Conservation (phyloP, 2,113 vertebrate genomes). For the Perca flavescens region DNA sequence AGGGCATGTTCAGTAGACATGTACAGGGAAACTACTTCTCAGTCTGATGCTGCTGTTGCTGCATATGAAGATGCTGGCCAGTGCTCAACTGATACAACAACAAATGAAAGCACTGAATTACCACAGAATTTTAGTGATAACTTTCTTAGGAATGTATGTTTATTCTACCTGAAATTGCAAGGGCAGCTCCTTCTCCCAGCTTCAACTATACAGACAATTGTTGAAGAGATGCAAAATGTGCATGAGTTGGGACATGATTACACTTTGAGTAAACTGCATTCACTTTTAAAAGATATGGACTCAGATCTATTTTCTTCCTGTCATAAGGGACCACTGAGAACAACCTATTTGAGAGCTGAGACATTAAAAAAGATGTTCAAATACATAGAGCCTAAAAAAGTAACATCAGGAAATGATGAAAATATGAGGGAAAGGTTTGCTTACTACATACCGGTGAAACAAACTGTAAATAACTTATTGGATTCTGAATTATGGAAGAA, state of each 20-base stretch:
- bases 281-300: too few relatives aligned
- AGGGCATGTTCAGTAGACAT: constrained; percentile 43
- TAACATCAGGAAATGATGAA: constrained; percentile 45
- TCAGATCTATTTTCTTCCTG: too few relatives aligned
- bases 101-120: constrained; percentile 1
- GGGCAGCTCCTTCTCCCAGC: too few relatives aligned
- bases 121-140: constrained; percentile 6
- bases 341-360: constrained; percentile 1
- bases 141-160: not conserved
- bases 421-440: constrained; percentile 14
- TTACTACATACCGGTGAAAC: not conserved
- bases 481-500: constrained; percentile 13
- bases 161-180: too few relatives aligned
- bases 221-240: too few relatives aligned
- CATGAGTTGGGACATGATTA: too few relatives aligned
- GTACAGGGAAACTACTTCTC: not conserved
- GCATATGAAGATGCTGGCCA: not conserved
- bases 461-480: not conserved
- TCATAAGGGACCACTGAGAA: constrained; percentile 10
- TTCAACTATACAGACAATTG: too few relatives aligned
- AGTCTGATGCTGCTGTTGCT: not conserved
- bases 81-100: not conserved
- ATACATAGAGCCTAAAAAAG: constrained; percentile 43
- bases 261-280: too few relatives aligned
- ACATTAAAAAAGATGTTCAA: constrained; percentile 20